Conservation (phyloP, 2,113 vertebrate species). For the Limanda limanda region DNA sequence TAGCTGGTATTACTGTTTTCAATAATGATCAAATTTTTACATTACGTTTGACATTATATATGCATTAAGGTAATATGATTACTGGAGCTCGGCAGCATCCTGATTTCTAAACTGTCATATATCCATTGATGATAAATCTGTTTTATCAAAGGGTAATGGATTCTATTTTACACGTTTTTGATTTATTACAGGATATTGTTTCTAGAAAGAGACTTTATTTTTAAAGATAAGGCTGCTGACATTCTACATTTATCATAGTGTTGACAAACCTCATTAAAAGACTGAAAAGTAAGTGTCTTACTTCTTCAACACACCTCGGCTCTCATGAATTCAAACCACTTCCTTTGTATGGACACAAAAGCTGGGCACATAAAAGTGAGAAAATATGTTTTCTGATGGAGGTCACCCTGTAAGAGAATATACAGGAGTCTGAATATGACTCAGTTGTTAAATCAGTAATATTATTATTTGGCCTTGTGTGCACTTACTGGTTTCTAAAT, state of each 20-base stretch:
- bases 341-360: too few relatives aligned
- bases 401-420: too few relatives aligned
- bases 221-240: background rate
- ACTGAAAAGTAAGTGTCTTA: too few relatives aligned
- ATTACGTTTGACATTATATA: background rate
- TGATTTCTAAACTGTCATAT: background rate
- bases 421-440: background rate
- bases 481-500: too few relatives aligned
- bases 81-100: background rate
- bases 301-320: too few relatives aligned
- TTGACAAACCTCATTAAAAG: background rate
- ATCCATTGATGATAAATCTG: background rate
- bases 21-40: conserved; percentile 46
- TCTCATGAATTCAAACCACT: too few relatives aligned
- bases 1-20: conserved; percentile 8
- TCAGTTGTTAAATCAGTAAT: too few relatives aligned
- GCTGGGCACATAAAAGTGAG: too few relatives aligned
- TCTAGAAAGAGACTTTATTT: background rate
- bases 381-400: too few relatives aligned
- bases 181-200: background rate
- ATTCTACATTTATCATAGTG: background rate
- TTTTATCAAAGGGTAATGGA: background rate
- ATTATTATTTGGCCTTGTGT: too few relatives aligned
- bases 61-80: conserved; percentile 2
- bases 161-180: background rate